Evolutionary conservation across 2,888 invertebrate genomes (phyloP).

Genomic region (Heliconius charithonia): DNA sequence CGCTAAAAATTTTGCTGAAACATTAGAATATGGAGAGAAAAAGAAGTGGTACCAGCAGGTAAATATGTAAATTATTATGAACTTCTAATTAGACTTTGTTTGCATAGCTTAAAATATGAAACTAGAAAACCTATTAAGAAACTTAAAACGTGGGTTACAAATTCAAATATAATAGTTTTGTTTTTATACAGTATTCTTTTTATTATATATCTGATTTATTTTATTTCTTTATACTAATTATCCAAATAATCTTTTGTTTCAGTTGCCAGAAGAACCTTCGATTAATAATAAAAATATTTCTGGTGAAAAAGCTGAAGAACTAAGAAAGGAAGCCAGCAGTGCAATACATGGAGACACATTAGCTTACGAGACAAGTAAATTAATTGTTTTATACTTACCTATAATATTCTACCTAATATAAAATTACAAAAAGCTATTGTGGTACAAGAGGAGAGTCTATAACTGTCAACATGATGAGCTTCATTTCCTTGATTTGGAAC

Average conservation of each 20-base stretch:
- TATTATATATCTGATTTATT: background rate
- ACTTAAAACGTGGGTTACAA: background rate
- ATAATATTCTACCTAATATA: background rate
- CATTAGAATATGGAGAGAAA: slow-evolving; percentile 77
- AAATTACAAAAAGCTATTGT: background rate
- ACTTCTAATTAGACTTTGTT: background rate
- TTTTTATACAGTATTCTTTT: background rate
- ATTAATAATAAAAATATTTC: slow-evolving; percentile 67
- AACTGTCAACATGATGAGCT: background rate
- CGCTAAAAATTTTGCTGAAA: slow-evolving; percentile 78
- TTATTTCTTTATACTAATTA: background rate
- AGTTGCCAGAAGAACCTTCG: slow-evolving; percentile 81
- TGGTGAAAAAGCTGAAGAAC: slow-evolving; percentile 81
- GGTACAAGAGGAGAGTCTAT: background rate
- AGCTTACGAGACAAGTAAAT: slow-evolving; percentile 85
- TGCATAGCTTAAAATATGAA: background rate
- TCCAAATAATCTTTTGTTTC: slow-evolving; percentile 11
- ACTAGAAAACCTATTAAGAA: background rate
- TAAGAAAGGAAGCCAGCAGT: slow-evolving; percentile 87
- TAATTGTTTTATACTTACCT: too few relatives aligned
- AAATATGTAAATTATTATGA: slow-evolving; percentile 44
- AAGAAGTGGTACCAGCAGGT: slow-evolving; percentile 88
- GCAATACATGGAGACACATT: slow-evolving; percentile 86
- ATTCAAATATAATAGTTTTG: background rate
- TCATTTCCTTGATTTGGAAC: background rate